Evolutionary conservation across 2,797 vertebrate genomes (phyloP).

Genomic region (Percopsis omiscomaycus): DNA sequence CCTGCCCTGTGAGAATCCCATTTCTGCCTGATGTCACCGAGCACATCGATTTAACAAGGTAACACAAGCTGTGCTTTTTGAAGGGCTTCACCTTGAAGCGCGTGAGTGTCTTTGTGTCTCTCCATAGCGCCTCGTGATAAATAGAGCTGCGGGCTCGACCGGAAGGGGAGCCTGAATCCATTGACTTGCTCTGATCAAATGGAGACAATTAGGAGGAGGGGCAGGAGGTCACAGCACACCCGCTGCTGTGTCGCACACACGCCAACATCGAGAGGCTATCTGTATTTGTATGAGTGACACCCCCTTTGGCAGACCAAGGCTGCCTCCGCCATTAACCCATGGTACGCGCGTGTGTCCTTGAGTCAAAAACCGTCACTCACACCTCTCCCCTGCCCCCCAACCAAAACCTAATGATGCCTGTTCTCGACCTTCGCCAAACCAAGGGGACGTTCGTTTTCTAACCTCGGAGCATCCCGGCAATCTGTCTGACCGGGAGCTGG

Average conservation of each 20-base stretch:
- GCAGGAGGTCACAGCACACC: conserved; percentile 27
- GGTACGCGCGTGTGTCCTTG: conserved; percentile 64
- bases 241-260: not conserved
- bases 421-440: conserved; percentile 63
- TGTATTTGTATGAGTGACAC: conserved; percentile 64
- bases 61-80: conserved; percentile 67
- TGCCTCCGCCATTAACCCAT: conserved; percentile 70
- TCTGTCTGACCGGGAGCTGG: conserved; percentile 53
- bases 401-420: conserved; percentile 69
- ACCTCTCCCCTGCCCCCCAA: conserved; percentile 52
- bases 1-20: conserved; percentile 37
- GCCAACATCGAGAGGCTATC: conserved; percentile 14
- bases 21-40: conserved; percentile 48
- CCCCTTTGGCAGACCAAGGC: conserved; percentile 58
- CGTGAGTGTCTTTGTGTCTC: conserved; percentile 50
- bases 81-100: conserved; percentile 70
- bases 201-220: conserved; percentile 55
- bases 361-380: conserved; percentile 69
- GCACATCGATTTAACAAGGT: conserved; percentile 69
- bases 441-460: conserved; percentile 53
- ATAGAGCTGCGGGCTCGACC: conserved; percentile 55
- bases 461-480: conserved; percentile 42
- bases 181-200: conserved; percentile 45
- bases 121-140: conserved; percentile 63
- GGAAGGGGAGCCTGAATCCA: conserved; percentile 51